These are phyloP conservation scores for Schizopygopsis malacanthus DNA, from an alignment of 2,797 vertebrate species.

Conservation along the genomic window DNA sequence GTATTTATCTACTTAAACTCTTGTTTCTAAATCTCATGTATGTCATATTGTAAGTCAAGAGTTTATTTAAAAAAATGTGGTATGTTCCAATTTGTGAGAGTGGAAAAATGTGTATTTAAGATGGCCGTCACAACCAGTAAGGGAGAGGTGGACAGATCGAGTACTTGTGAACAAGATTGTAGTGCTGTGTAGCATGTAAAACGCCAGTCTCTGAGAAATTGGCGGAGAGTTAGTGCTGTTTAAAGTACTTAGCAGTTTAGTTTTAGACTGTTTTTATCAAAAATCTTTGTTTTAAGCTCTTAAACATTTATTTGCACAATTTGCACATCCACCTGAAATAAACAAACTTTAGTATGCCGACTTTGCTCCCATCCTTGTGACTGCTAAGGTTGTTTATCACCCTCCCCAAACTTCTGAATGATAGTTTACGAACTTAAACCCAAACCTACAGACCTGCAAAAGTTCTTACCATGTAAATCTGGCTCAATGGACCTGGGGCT, in stretches of 20 bases:
- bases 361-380: neutral
- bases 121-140: neutral
- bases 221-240: neutral
- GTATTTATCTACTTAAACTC: neutral
- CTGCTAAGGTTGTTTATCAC: neutral
- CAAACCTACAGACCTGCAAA: neutral
- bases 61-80: too few species aligned
- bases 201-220: neutral
- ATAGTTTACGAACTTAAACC: neutral
- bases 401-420: neutral
- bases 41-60: too few species aligned
- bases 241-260: neutral
- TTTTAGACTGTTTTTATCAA: neutral
- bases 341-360: too few species aligned
- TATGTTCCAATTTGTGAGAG: too few species aligned
- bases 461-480: conserved; percentile 86
- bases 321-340: too few species aligned
- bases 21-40: too few species aligned
- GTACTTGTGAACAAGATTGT: neutral
- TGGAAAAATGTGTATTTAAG: neutral
- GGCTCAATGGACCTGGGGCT: conserved; percentile 91
- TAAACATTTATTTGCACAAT: neutral
- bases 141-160: neutral
- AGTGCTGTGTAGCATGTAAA: neutral
- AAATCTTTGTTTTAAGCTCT: neutral